Conservation (phyloP, 2,888 invertebrate species). For the Beris chalybata region DNA sequence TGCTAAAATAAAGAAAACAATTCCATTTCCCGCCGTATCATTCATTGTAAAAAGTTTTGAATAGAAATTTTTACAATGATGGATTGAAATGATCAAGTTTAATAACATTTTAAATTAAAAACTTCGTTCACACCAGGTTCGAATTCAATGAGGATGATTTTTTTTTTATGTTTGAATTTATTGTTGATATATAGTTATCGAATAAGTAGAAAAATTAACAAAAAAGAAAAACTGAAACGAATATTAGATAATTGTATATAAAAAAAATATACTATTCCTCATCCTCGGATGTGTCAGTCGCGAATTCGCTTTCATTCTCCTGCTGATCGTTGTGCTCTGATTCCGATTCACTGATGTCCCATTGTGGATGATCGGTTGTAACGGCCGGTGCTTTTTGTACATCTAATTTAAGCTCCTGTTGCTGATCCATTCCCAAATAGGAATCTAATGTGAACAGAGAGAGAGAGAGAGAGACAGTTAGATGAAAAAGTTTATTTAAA, state of each 20-base stretch:
- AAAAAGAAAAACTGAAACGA: background rate
- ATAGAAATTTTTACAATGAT: no score
- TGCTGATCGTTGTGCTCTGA: constrained; percentile 66
- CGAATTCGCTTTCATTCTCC: constrained; percentile 67
- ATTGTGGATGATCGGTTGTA: constrained; percentile 93
- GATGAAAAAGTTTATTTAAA: no score
- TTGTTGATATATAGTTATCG: background rate
- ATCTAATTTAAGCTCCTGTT: constrained; percentile 93
- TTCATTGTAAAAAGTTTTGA: no score
- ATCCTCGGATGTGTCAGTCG: constrained; percentile 67
- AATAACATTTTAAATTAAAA: no score
- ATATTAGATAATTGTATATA: background rate
- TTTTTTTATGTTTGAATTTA: no score
- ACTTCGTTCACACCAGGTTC: no score
- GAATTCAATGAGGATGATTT: no score
- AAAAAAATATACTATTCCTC: constrained; percentile 53
- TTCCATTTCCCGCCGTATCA: no score
- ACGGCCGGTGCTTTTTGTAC: constrained; percentile 94
- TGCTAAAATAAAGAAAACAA: no score
- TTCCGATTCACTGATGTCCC: constrained; percentile 95
- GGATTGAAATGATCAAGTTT: no score
- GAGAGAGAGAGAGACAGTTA: no score
- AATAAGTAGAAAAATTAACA: background rate
- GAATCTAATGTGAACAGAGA: constrained; percentile 67
- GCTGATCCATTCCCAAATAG: constrained; percentile 95